Base-by-base conservation (phyloP, 1,140 invertebrate species). In the Spodoptera litura region DNA sequence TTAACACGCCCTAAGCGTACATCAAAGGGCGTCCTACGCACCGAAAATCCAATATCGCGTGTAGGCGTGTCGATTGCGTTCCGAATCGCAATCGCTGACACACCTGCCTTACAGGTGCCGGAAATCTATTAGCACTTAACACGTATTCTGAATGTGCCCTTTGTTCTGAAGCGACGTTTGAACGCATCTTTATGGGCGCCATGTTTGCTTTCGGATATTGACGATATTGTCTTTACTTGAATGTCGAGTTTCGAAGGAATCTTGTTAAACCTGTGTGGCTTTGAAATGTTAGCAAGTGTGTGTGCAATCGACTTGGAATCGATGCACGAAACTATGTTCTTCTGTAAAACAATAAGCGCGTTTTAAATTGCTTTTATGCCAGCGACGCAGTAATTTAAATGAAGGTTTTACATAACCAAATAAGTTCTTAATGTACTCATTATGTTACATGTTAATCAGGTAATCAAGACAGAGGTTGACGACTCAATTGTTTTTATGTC, bases 51-150 rank as follows among this genome's bases (percentile, higher is more conserved):
- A 86, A 86, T 84, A 86, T 84, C 79, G 31, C 27, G 79, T 72
- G 68, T 61, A 71, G 81, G 75, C 73, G 81, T 81, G 73, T 68
- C 71, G 71, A 27, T 27, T 78, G 56, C 62, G 74, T 77, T 66
- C 51, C 11, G 44, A 78, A 70, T 70, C 76, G 76, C 76, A 78
- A 78, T 66, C 68, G 66, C 38, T 62, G 61, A 76, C 82, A 68
- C 87, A 89, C 86, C 87, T 89, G 88, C 83, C 72, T 51, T 81
- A 87, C 89, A 89, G 89, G 88, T 89, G 88, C 84, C 86, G 85
- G 87, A 87, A 84, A 85, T 82, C 79, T 88, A 88, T 88, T 88
- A 89, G 82, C 83, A 84, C 82, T 81, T 83, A 73, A 86, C 86
- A 85, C 80, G 81, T 81, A 78, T 58, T 78, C 66, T 66, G 64